phyloP scores from a whole-genome alignment of 2,113 vertebrate species.

The Ovis aries region ARS-UI_Ramb_v3.0 NC_056071.1:38664501-38665000 shows the following conservation, averaged over 20 bases:
- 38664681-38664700: neutral
- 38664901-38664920: neutral
- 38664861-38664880: neutral
- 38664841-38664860: neutral
- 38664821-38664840: neutral
- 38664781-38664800: neutral
- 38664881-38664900: neutral
- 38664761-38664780: neutral
- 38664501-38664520: constrained; percentile 34
- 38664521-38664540: constrained; percentile 56
- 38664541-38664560: neutral
- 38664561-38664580: neutral
- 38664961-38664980: neutral
- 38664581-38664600: neutral
- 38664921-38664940: neutral
- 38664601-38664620: neutral
- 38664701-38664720: neutral
- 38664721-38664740: neutral
- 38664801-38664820: neutral
- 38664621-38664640: neutral
- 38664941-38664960: neutral
- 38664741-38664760: neutral
- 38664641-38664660: neutral
- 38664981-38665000: neutral
- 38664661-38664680: neutral